phyloP scores from a whole-genome alignment of 35 echinoderm and acorn worm species.

The Ophioderma brevispina region DNA sequence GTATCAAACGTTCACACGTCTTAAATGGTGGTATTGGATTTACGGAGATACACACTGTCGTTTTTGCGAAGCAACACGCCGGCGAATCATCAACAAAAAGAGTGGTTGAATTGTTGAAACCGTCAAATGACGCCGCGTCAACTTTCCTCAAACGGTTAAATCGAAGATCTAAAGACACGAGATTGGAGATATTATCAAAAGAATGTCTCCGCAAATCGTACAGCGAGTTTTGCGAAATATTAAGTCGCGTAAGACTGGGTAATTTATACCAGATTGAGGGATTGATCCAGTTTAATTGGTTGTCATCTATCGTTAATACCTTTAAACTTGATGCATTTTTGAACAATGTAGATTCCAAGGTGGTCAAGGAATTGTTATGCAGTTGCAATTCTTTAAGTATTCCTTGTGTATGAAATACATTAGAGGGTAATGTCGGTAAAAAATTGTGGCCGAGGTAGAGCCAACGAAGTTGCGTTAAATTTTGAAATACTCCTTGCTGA shows the following conservation, averaged over 20 bases:
- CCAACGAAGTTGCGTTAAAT: background rate
- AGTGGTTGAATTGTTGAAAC: background rate
- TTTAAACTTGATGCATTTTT: background rate
- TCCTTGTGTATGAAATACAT: background rate
- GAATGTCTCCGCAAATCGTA: background rate
- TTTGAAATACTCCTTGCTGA: background rate
- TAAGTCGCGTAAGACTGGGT: background rate
- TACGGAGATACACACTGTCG: background rate
- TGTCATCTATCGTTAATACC: background rate
- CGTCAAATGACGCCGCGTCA: background rate
- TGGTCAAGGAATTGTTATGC: background rate
- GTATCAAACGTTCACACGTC: conserved; percentile 44
- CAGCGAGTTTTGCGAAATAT: background rate
- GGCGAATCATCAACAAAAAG: background rate
- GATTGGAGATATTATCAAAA: background rate
- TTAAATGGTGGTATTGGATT: conserved; percentile 1
- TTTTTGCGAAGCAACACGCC: background rate
- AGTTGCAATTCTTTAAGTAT: background rate
- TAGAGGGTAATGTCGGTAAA: background rate
- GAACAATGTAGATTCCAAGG: background rate
- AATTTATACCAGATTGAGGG: background rate
- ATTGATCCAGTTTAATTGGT: background rate
- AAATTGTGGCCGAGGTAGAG: background rate
- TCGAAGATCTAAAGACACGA: background rate
- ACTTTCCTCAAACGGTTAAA: background rate